A percentile compares a stretch with the other conserved stretches of the same genome.
Conservation (phyloP, 2,888 invertebrate species). For the Zygaena filipendulae region DNA sequence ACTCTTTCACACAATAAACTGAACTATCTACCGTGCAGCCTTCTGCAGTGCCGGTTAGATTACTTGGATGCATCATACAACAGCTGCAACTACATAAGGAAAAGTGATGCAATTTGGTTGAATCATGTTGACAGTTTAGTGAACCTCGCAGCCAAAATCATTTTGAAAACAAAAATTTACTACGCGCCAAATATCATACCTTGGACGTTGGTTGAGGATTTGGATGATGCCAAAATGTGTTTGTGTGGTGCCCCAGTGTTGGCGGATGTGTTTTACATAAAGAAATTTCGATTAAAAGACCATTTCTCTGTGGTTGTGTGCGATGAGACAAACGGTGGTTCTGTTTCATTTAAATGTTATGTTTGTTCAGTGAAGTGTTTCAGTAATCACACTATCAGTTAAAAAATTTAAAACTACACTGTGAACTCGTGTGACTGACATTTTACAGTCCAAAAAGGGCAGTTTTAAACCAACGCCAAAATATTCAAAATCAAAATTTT, state of each 20-base stretch:
- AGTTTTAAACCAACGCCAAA: no score
- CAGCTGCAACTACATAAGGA: constrained; percentile 37
- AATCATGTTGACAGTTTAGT: constrained; percentile 60
- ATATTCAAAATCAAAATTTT: no score
- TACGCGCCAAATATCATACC: constrained; percentile 71
- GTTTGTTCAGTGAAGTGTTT: constrained; percentile 70
- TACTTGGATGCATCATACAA: constrained; percentile 70
- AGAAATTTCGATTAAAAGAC: constrained; percentile 41
- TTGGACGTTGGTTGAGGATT: constrained; percentile 64
- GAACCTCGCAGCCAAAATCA: constrained; percentile 61
- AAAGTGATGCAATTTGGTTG: constrained; percentile 29
- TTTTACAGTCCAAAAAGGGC: constrained; percentile 8
- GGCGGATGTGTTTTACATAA: constrained; percentile 29
- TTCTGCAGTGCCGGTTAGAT: constrained; percentile 62
- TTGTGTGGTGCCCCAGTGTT: constrained; percentile 67
- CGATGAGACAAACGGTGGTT: constrained; percentile 35
- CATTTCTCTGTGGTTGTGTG: constrained; percentile 44
- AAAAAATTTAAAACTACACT: neutral
- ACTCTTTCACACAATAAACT: constrained; percentile 67
- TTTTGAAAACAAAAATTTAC: constrained; percentile 57
- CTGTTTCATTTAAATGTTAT: constrained; percentile 67
- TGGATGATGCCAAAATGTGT: constrained; percentile 72
- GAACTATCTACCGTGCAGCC: constrained; percentile 67
- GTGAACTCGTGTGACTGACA: no score
- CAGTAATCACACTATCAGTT: constrained; percentile 16